Percentiles rank a stretch among this genome's conserved stretches.
Conservation (phyloP, 53 echinoderm and acorn worm species). For the Hippasteria phrygiana region DNA sequence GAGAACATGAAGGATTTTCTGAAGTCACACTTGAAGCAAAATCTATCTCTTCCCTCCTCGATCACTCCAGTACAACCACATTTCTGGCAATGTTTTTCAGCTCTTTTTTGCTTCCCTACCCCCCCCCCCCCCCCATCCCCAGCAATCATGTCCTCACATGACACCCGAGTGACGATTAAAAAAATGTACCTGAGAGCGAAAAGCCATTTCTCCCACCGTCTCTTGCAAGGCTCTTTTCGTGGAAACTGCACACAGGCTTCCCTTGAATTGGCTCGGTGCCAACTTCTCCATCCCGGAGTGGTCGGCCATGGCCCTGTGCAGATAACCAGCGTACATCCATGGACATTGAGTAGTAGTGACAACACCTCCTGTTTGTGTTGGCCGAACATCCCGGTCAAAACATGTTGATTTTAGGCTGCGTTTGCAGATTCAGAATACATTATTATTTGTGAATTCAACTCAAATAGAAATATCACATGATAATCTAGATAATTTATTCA, state of each 20-base stretch:
- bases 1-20: neutral
- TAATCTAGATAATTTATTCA: too few relatives aligned
- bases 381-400: neutral
- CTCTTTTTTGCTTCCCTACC: too few relatives aligned
- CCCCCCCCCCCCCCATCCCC: neutral
- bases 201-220: too few relatives aligned
- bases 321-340: neutral
- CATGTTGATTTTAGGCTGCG: neutral
- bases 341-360: neutral
- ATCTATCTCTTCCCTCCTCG: neutral
- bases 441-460: neutral
- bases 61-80: neutral
- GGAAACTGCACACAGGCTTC: neutral
- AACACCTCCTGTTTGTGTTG: neutral
- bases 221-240: neutral
- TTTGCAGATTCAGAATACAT: neutral
- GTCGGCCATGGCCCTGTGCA: neutral
- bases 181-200: neutral
- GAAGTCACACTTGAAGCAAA: neutral
- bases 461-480: neutral
- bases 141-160: neutral
- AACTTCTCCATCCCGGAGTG: neutral
- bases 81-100: neutral
- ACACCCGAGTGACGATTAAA: neutral
- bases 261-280: constrained; percentile 9